Percentiles rank a stretch among this genome's conserved stretches.
phyloP scores from a whole-genome alignment of 2,113 vertebrate genomes.

The Lepus timidus region DNA sequence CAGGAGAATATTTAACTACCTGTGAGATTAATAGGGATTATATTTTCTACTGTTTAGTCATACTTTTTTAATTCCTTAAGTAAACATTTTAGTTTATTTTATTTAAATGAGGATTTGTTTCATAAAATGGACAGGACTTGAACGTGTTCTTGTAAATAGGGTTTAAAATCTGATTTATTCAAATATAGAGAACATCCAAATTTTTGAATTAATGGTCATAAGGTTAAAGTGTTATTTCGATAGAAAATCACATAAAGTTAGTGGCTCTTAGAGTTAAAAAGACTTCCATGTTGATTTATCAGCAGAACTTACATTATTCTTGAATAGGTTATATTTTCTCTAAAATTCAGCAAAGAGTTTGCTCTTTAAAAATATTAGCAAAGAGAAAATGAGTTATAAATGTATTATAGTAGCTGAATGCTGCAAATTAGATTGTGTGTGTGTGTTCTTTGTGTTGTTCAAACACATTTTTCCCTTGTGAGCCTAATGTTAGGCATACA shows the following conservation, averaged over 20 bases:
- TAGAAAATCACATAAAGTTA: conserved; percentile 48
- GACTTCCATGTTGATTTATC: not conserved
- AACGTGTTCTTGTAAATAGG: conserved; percentile 9
- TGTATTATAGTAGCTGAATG: conserved; percentile 82
- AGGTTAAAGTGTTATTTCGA: conserved; percentile 33
- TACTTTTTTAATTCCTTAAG: conserved; percentile 33
- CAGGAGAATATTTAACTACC: conserved; percentile 1
- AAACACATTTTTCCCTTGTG: conserved; percentile 80
- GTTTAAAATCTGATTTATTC: conserved; percentile 63
- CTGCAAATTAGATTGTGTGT: conserved; percentile 79
- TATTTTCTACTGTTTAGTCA: not conserved
- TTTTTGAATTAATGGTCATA: not conserved
- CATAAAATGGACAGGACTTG: not conserved
- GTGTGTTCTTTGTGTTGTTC: conserved; percentile 72
- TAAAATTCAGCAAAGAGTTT: conserved; percentile 73
- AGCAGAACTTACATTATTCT: conserved; percentile 52
- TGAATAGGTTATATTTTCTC: conserved; percentile 74
- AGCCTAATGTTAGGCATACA: conserved; percentile 84
- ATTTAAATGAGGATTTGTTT: not conserved
- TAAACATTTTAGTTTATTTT: not conserved
- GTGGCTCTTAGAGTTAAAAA: conserved; percentile 46
- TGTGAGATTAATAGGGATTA: not conserved
- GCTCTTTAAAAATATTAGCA: conserved; percentile 14
- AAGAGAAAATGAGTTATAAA: conserved; percentile 81
- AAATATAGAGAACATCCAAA: conserved; percentile 19